These are phyloP conservation scores for Lasiurus borealis DNA, from an alignment of 2,113 vertebrate species.

Conservation along the genomic window DNA sequence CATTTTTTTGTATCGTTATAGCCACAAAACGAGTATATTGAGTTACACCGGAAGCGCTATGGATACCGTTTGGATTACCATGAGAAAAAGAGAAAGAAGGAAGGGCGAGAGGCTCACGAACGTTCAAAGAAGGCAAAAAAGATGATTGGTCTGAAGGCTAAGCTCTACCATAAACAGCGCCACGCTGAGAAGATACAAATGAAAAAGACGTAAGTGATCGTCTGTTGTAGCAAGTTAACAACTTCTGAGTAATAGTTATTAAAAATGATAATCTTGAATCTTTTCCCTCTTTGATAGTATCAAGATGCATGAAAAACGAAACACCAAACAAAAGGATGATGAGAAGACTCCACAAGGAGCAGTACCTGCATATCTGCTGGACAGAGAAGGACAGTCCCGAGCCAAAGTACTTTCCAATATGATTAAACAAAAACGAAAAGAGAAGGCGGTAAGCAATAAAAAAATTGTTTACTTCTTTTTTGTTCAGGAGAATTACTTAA, in stretches of 20 bases:
- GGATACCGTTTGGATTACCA: constrained; percentile 98
- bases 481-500: constrained; percentile 40
- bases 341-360: constrained; percentile 98
- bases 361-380: constrained; percentile 95
- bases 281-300: constrained; percentile 87
- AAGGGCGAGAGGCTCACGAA: constrained; percentile 96
- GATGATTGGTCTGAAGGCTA: constrained; percentile 98
- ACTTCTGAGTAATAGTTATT: not conserved
- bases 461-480: not conserved
- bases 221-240: not conserved
- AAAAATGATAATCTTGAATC: not conserved
- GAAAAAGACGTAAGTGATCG: constrained; percentile 96
- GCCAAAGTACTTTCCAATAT: constrained; percentile 99
- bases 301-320: constrained; percentile 99
- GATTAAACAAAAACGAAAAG: constrained; percentile 99
- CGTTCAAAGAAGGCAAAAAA: constrained; percentile 97
- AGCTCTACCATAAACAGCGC: constrained; percentile 98
- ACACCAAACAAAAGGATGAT: constrained; percentile 95
- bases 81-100: constrained; percentile 97
- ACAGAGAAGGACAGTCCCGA: constrained; percentile 96
- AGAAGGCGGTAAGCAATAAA: constrained; percentile 95
- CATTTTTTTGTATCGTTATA: constrained; percentile 72
- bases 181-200: constrained; percentile 99
- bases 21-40: constrained; percentile 99
- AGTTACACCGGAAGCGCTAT: constrained; percentile 97